Percentiles rank a stretch among this genome's conserved stretches.
These are phyloP conservation scores for Lagodon rhomboides DNA, from an alignment of 2,797 vertebrate genomes.

Conservation along the genomic window DNA sequence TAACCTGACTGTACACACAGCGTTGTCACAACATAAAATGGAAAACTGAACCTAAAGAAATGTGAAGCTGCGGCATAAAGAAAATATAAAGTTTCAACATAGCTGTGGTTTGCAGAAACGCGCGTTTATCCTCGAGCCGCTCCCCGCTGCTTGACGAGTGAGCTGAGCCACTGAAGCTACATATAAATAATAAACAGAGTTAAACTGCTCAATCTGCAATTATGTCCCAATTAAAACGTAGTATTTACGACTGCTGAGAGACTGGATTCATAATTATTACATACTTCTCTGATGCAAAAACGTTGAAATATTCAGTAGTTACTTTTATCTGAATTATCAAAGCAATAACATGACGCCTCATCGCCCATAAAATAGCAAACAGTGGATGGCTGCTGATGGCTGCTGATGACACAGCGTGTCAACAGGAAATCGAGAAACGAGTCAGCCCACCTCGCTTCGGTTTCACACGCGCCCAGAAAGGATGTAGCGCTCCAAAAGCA, in stretches of 20 bases:
- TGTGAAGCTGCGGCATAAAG: too few species aligned
- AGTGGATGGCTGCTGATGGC: slow-evolving; percentile 52
- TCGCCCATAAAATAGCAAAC: slow-evolving; percentile 36
- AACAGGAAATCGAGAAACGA: slow-evolving; percentile 66
- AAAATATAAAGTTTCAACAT: too few species aligned
- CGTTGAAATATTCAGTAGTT: slow-evolving; percentile 55
- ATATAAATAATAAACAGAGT: neutral
- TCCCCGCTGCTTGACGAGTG: too few species aligned
- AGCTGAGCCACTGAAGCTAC: neutral
- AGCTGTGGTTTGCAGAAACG: too few species aligned
- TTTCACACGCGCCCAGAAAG: slow-evolving; percentile 47
- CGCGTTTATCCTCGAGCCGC: too few species aligned
- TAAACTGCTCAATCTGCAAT: slow-evolving; percentile 18
- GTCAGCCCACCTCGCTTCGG: slow-evolving; percentile 31
- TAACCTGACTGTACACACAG: too few species aligned
- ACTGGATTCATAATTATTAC: slow-evolving; percentile 33
- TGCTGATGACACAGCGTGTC: slow-evolving; percentile 68
- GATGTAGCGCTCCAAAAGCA: slow-evolving; percentile 30
- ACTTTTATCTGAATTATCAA: slow-evolving; percentile 49
- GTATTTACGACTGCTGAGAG: slow-evolving; percentile 21
- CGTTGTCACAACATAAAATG: too few species aligned
- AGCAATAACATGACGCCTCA: slow-evolving; percentile 35
- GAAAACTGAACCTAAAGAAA: too few species aligned
- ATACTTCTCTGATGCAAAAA: slow-evolving; percentile 54
- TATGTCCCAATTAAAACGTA: slow-evolving; percentile 26